Conservation (phyloP, 1,140 invertebrate genomes). For the Leptopilina boulardi region DNA sequence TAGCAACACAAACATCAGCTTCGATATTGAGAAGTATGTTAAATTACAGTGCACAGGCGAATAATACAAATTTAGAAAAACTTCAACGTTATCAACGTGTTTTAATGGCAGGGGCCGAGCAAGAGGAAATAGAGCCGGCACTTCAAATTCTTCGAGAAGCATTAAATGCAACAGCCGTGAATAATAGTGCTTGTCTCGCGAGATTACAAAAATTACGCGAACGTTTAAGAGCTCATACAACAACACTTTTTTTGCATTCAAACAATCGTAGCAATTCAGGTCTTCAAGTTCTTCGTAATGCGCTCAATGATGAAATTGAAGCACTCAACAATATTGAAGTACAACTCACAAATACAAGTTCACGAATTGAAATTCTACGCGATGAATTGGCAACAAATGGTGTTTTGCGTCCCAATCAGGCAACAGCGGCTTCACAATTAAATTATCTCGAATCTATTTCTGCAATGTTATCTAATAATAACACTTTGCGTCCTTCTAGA, state of each 20-base stretch:
- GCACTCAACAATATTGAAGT: conserved; percentile 57
- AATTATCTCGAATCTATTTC: conserved; percentile 14
- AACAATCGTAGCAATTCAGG: conserved; percentile 43
- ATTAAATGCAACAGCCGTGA: conserved; percentile 49
- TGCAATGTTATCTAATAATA: conserved; percentile 9
- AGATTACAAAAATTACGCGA: conserved; percentile 54
- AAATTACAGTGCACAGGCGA: conserved; percentile 50
- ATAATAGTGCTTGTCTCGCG: conserved; percentile 52
- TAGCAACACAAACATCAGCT: conserved; percentile 44
- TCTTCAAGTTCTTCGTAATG: conserved; percentile 49
- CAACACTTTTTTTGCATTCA: conserved; percentile 40
- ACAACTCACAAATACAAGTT: conserved; percentile 52
- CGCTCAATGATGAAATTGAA: conserved; percentile 56
- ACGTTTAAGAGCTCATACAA: conserved; percentile 48
- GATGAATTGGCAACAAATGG: conserved; percentile 47
- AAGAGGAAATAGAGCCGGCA: conserved; percentile 43
- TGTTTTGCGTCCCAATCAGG: conserved; percentile 11
- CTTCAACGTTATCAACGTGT: conserved; percentile 47
- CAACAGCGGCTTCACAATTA: conserved; percentile 16
- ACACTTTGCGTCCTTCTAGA: background rate
- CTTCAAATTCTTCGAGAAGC: conserved; percentile 52
- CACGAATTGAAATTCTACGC: conserved; percentile 54
- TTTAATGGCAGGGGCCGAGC: conserved; percentile 46
- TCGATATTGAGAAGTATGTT: conserved; percentile 56
- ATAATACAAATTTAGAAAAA: conserved; percentile 52